A percentile compares a stretch with the other conserved stretches of the same genome.
phyloP scores from a whole-genome alignment of 1,140 invertebrate genomes.

The Brachionus manjavacas region DNA sequence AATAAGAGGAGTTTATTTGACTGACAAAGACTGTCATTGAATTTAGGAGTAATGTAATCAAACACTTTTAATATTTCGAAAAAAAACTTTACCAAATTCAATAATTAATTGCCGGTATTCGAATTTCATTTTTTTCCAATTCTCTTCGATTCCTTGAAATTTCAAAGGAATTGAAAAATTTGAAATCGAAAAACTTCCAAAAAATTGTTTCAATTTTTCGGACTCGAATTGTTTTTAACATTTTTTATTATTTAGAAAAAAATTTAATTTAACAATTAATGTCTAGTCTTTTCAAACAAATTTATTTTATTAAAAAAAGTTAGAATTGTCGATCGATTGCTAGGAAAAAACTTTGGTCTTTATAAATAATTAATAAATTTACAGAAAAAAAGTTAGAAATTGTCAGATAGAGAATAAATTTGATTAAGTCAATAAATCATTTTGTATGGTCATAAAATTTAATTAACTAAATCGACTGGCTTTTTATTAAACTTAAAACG shows the following conservation, averaged over 20 bases:
- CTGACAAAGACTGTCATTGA: background rate
- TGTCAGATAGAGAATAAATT: background rate
- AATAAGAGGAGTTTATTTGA: background rate
- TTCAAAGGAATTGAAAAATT: background rate
- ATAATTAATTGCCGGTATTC: no score
- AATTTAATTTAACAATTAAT: background rate
- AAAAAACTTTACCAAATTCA: no score
- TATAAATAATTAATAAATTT: background rate
- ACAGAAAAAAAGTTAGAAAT: background rate
- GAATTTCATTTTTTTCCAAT: no score
- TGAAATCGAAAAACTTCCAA: background rate
- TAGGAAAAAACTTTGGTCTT: background rate
- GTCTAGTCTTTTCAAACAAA: conserved; percentile 15
- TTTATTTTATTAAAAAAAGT: background rate
- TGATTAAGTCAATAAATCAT: background rate
- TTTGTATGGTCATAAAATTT: background rate
- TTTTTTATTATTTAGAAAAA: background rate
- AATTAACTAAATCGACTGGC: background rate
- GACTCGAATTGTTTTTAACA: background rate
- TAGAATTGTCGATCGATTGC: background rate
- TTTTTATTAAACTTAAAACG: background rate
- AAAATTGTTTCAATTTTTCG: background rate
- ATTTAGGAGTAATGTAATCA: background rate
- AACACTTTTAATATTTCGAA: no score
- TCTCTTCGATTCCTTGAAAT: no score